phyloP scores from a whole-genome alignment of 2,888 invertebrate genomes.

The Aethes cnicana region DNA sequence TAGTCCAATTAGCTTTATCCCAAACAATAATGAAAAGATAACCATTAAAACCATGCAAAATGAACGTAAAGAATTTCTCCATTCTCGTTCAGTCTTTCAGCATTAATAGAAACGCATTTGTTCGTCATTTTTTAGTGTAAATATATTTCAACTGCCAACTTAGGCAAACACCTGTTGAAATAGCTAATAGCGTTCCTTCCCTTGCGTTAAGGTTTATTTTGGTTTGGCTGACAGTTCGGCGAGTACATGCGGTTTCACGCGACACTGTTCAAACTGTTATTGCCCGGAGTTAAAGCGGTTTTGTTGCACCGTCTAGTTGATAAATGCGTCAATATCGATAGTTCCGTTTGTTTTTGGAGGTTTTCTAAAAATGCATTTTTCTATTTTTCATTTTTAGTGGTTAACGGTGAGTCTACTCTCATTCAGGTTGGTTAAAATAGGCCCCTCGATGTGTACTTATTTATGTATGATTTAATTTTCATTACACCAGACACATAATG shows the following conservation, averaged over 20 bases:
- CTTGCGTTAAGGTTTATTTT: background rate
- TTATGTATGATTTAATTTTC: no score
- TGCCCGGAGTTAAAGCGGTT: slow-evolving; percentile 13
- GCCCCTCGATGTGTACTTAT: no score
- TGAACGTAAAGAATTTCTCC: background rate
- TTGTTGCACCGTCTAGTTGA: background rate
- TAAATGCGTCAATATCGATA: slow-evolving; percentile 9
- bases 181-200: background rate
- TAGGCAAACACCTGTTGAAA: background rate
- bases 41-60: background rate
- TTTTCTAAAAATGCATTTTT: no score
- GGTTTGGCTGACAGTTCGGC: background rate
- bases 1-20: no score
- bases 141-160: background rate
- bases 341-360: background rate
- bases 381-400: no score
- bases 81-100: slow-evolving; percentile 1
- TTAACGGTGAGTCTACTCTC: no score
- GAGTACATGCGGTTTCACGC: background rate
- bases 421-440: no score
- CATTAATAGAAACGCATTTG: background rate
- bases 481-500: no score
- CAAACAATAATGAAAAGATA: background rate
- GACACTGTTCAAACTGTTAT: slow-evolving; percentile 15
- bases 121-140: slow-evolving; percentile 6